phyloP scores from a whole-genome alignment of 2,797 vertebrate species.

The Catamblyrhynchus diadema region DNA sequence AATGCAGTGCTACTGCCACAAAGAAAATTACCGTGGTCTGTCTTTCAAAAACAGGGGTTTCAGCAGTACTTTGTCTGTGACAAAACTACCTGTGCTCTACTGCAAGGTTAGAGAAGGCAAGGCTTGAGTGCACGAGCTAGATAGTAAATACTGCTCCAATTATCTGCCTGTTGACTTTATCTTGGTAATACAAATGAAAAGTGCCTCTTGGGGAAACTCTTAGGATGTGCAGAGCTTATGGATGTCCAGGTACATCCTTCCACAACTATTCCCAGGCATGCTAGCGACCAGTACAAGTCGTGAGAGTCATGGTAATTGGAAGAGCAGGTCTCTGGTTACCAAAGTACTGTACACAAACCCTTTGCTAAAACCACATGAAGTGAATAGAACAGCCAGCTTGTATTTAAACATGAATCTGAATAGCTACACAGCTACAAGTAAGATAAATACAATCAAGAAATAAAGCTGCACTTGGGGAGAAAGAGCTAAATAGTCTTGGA shows the following conservation, averaged over 20 bases:
- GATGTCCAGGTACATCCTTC: background rate
- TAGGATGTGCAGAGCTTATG: background rate
- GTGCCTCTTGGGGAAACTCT: background rate
- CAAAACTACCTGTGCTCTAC: background rate
- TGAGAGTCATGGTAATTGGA: background rate
- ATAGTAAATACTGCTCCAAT: background rate
- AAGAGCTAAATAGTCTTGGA: background rate
- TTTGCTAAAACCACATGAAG: background rate
- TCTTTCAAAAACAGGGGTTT: background rate
- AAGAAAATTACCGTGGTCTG: background rate
- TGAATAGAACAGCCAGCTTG: background rate
- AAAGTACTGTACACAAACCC: background rate
- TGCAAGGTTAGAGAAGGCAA: background rate
- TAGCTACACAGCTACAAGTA: background rate
- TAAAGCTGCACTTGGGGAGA: background rate
- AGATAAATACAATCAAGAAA: background rate
- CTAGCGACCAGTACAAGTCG: background rate
- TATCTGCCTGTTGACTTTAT: conserved; percentile 17
- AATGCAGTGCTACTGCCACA: background rate
- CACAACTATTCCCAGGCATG: background rate
- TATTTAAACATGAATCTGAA: background rate
- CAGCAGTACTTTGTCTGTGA: background rate
- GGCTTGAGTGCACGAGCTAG: background rate
- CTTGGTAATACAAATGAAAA: background rate
- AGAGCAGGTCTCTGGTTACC: background rate